Percentiles rank a stretch among this genome's conserved stretches.
Evolutionary conservation across 1,140 invertebrate species (phyloP).

Genomic region (Hetaerina americana): DNA sequence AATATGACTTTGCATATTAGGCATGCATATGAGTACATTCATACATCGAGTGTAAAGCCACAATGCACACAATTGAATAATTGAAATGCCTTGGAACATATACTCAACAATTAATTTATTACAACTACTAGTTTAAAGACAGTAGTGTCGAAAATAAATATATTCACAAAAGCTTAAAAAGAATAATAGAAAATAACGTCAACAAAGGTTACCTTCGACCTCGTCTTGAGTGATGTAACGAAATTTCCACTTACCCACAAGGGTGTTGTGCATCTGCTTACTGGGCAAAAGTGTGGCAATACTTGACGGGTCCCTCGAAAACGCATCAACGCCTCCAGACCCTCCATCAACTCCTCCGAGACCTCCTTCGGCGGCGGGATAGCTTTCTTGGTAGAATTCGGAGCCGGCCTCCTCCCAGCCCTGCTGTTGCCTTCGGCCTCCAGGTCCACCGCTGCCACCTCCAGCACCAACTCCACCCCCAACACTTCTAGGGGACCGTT

Average conservation of each 20-base stretch:
- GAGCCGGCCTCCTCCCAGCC: conserved; percentile 69
- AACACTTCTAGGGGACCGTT: background rate
- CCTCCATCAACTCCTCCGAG: background rate
- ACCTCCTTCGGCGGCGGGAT: conserved; percentile 36
- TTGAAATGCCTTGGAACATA: too few relatives aligned
- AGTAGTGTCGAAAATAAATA: too few relatives aligned
- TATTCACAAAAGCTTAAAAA: too few relatives aligned
- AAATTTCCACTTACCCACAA: conserved; percentile 1
- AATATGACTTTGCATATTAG: too few relatives aligned
- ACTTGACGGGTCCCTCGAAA: conserved; percentile 53
- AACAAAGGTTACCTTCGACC: too few relatives aligned
- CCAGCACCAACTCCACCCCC: conserved; percentile 28
- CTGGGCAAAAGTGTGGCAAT: conserved; percentile 61
- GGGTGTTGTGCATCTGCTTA: conserved; percentile 42
- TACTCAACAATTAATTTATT: too few relatives aligned
- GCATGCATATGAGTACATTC: too few relatives aligned
- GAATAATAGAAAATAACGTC: too few relatives aligned
- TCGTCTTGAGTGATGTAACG: too few relatives aligned
- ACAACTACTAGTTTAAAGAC: too few relatives aligned
- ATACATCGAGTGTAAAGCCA: too few relatives aligned
- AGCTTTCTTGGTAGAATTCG: conserved; percentile 76
- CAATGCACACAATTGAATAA: too few relatives aligned
- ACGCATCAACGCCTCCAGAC: conserved; percentile 26
- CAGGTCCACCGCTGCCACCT: conserved; percentile 27
- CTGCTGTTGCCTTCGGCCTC: conserved; percentile 37